These are phyloP conservation scores for Bombylius major DNA, from an alignment of 2,888 invertebrate genomes.

Conservation along the genomic window DNA sequence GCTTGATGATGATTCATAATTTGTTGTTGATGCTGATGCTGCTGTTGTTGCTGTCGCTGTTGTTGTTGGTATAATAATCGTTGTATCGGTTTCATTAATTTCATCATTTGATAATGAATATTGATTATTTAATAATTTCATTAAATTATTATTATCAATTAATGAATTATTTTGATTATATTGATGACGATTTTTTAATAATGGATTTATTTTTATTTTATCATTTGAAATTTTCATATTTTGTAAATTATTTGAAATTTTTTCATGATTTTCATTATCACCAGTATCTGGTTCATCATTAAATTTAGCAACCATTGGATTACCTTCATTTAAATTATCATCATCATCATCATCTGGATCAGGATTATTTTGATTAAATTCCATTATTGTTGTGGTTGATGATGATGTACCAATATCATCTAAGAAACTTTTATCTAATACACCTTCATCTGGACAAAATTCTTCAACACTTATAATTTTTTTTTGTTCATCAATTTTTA, in stretches of 20 bases:
- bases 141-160: neutral
- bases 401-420: conserved; percentile 43
- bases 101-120: conserved; percentile 16
- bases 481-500: neutral
- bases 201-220: conserved; percentile 13
- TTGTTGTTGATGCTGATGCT: neutral
- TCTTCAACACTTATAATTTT: conserved; percentile 50
- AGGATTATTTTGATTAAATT: neutral
- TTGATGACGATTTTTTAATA: conserved; percentile 8
- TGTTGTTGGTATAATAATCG: neutral
- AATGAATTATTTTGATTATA: neutral
- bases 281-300: conserved; percentile 53
- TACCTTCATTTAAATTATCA: conserved; percentile 38
- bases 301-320: conserved; percentile 70
- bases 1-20: neutral
- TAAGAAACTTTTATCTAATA: conserved; percentile 59
- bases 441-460: conserved; percentile 61
- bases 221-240: neutral
- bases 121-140: neutral
- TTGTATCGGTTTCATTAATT: no score
- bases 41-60: neutral
- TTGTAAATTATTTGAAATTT: neutral
- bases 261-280: neutral
- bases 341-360: conserved; percentile 48
- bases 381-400: neutral